Conservation (phyloP, 92 coral and sea anemone species). For the Umimayanthus chanpuru region DNA sequence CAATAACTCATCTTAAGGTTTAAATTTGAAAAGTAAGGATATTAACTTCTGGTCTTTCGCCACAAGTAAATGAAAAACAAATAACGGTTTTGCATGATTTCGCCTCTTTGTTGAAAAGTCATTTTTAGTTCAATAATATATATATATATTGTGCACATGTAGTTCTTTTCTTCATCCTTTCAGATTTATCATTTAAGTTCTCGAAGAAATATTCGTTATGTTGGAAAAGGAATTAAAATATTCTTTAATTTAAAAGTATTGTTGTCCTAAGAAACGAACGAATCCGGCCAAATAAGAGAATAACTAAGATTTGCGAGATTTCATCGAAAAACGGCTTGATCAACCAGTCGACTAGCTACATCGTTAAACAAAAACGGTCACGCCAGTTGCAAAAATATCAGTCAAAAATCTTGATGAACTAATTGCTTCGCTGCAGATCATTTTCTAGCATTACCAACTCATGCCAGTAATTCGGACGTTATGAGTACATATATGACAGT, state of each 20-base stretch:
- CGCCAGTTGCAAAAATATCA: not conserved
- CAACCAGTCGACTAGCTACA: not conserved
- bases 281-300: not conserved
- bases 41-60: not conserved
- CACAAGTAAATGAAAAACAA: not conserved
- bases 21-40: not conserved
- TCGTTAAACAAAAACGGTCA: not conserved
- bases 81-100: not conserved
- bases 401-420: not conserved
- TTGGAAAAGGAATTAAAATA: not conserved
- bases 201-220: not conserved
- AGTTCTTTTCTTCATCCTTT: not conserved
- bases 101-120: not conserved
- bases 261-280: not conserved
- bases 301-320: not conserved
- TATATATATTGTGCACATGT: not conserved
- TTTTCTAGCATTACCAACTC: not conserved
- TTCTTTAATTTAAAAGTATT: too few species aligned
- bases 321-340: too few species aligned
- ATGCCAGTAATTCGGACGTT: not conserved
- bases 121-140: not conserved
- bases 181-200: slow-evolving; percentile 3
- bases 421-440: not conserved
- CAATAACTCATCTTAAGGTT: not conserved
- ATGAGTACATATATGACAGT: too few species aligned